Evolutionary conservation across 2,797 vertebrate species (phyloP).

Genomic region (Manis pentadactyla): DNA sequence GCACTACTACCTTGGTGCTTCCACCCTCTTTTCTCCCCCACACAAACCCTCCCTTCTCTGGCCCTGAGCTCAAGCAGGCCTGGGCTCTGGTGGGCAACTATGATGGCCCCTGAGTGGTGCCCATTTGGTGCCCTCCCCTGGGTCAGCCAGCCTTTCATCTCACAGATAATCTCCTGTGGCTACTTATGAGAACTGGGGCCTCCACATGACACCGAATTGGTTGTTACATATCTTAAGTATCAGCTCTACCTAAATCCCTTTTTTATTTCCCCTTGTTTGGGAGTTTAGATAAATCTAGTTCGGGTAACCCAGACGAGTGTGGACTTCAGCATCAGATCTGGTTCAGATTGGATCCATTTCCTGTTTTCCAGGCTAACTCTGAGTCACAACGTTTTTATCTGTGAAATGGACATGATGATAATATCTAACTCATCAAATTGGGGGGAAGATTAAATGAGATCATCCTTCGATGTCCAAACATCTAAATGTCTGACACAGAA

Average conservation of each 20-base stretch:
- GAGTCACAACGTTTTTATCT: background rate
- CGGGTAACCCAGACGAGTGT: background rate
- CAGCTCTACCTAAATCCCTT: background rate
- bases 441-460: background rate
- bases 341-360: background rate
- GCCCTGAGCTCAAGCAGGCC: background rate
- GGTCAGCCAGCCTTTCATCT: too few relatives aligned
- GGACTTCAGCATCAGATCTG: background rate
- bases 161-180: background rate
- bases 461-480: background rate
- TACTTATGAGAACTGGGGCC: background rate
- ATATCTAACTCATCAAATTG: background rate
- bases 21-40: background rate
- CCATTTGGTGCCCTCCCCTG: background rate
- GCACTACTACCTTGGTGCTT: background rate
- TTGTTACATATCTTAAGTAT: background rate
- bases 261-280: background rate
- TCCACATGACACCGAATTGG: background rate
- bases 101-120: background rate
- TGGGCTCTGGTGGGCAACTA: background rate
- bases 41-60: background rate
- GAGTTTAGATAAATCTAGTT: background rate
- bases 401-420: background rate
- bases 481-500: background rate
- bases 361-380: background rate